Evolutionary conservation across 2,113 vertebrate species (phyloP), one percentile per base, ranked within the genome.

Genomic region (Ginglymostoma cirratum): DNA sequence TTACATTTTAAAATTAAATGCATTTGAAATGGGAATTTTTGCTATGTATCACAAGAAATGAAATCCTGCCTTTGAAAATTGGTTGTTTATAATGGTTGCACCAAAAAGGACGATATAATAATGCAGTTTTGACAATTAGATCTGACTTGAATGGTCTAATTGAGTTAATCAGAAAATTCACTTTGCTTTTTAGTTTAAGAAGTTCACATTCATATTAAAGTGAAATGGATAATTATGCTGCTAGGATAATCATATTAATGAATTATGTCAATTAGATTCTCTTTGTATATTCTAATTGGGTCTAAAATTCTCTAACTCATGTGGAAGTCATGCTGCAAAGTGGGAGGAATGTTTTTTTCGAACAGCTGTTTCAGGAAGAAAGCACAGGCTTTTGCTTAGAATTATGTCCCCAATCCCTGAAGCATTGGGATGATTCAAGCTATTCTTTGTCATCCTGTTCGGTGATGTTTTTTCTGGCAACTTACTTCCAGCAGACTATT

Each of bases 91-190:
- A 94, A 67, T 93, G 38, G 34, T 67, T 66, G 65, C 34, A 93
- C 61, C 14, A 42, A 34, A 27, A 34, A 61, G 52, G 87, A 90
- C 2, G 17, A 1, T 52, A 90, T 61, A 65, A 61, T n/a, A n/a
- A 34, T 90, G 27, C 55, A 61, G 87, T 90, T 90, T 34, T 90
- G 48, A 14, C 87, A 90, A 65, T 90, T 90, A 90, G 87, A 61
- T 61, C 30, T 55, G 65, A 61, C 52, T 61, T 90, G 30, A 27
- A 90, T 61, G 48, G 30, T 90, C 27, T 90, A 90, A 90, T 90
- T 90, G 87, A 61, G 12, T 90, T 90, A 52, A 90, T 90, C 52
- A 27, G 12, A 90, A 90, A 61, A 87, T 87, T 90, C 52, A 90
- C 87, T 55, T 52, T 90, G n/a, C 87, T 52, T 48, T 89, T 86